These are phyloP conservation scores for Pleuronectes platessa DNA, from an alignment of 2,113 vertebrate species.

Conservation along the genomic window DNA sequence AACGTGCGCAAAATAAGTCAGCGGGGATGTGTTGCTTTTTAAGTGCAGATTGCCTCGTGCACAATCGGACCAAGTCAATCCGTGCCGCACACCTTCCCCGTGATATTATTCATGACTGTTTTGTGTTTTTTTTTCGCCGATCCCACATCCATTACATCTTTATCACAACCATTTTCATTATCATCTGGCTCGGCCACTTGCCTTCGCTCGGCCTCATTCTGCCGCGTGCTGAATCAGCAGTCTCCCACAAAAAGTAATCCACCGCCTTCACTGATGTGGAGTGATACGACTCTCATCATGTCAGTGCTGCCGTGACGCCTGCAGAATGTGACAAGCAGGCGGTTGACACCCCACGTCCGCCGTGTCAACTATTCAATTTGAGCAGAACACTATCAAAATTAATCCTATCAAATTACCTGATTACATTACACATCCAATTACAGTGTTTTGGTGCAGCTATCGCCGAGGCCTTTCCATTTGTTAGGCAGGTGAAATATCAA, in stretches of 20 bases:
- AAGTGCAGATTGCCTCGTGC: slow-evolving; percentile 58
- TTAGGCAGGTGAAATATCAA: slow-evolving; percentile 21
- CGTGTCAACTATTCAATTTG: slow-evolving; percentile 59
- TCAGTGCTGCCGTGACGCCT: slow-evolving; percentile 32
- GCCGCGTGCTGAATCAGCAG: slow-evolving; percentile 73
- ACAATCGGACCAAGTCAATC: slow-evolving; percentile 60
- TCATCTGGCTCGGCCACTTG: slow-evolving; percentile 66
- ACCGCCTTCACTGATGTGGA: slow-evolving; percentile 68
- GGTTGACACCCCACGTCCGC: slow-evolving; percentile 65
- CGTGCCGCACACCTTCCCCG: slow-evolving; percentile 36
- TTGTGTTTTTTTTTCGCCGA: slow-evolving; percentile 41
- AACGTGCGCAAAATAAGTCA: slow-evolving; percentile 28
- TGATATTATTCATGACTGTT: slow-evolving; percentile 70
- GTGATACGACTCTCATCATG: slow-evolving; percentile 68
- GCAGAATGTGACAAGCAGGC: slow-evolving; percentile 54
- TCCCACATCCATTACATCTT: slow-evolving; percentile 76
- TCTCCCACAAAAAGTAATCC: slow-evolving; percentile 73
- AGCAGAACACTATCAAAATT: slow-evolving; percentile 37
- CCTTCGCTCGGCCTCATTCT: slow-evolving; percentile 71
- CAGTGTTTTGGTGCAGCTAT: slow-evolving; percentile 31
- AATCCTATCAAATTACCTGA: slow-evolving; percentile 57
- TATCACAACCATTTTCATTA: slow-evolving; percentile 79
- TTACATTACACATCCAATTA: slow-evolving; percentile 52
- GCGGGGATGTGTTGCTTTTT: slow-evolving; percentile 47
- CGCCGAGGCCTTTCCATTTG: slow-evolving; percentile 40